Conservation (phyloP, 2,113 vertebrate species). For the Zeus faber region DNA sequence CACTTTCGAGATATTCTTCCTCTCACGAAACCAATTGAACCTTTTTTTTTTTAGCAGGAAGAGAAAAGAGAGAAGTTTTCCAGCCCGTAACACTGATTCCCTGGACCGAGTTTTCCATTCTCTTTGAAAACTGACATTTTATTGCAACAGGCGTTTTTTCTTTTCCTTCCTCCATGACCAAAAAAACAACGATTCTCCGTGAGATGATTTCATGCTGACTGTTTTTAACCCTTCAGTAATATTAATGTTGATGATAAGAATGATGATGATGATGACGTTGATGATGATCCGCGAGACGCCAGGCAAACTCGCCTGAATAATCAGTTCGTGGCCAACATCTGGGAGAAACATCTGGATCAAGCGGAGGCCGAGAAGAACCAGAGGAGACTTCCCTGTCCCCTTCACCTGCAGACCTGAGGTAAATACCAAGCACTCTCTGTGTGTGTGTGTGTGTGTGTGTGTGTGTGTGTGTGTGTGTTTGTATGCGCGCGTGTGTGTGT, state of each 20-base stretch:
- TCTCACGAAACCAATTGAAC: conserved; percentile 9
- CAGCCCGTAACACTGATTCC: conserved; percentile 2
- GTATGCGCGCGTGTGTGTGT: background rate
- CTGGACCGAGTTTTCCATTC: conserved; percentile 41
- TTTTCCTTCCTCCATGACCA: no score
- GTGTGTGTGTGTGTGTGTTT: background rate
- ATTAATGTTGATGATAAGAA: no score
- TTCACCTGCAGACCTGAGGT: background rate
- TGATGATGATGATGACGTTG: no score
- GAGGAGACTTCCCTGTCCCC: background rate
- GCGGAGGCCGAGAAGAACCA: background rate
- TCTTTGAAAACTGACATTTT: conserved; percentile 28
- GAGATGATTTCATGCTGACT: conserved; percentile 24
- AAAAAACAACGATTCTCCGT: conserved; percentile 24
- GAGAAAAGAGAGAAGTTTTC: no score
- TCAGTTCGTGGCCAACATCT: no score
- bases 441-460: background rate
- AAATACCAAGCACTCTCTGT: background rate
- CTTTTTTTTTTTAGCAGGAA: background rate
- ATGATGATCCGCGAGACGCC: no score
- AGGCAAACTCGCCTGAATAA: no score
- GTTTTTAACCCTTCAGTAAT: background rate
- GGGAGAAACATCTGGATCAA: no score
- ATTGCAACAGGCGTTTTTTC: conserved; percentile 10
- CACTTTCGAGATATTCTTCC: conserved; percentile 40